Evolutionary conservation across 2,888 invertebrate genomes (phyloP), one percentile per base, ranked within the genome.

Genomic region (Spodoptera exigua): DNA sequence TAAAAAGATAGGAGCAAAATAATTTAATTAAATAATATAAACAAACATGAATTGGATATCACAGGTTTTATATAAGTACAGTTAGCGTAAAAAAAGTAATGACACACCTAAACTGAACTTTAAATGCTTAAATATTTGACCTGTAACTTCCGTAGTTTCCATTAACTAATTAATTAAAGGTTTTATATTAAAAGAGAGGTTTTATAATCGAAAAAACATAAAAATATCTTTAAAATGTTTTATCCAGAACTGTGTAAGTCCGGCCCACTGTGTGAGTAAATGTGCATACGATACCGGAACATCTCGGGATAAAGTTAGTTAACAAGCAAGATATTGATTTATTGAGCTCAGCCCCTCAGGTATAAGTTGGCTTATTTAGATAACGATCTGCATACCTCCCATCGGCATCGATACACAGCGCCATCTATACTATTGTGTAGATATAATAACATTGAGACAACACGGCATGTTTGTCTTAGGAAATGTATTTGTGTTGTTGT

Each of bases 301-400:
- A 85, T 88, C 89, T 89, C 81, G 79, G 87, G 87, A 89, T 91
- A 88, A 91, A 90, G 83, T 91, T 88, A 84, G 84, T 89, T 87
- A 90, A 86, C 87, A 85, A 87, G 87, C 85, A 83, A 84, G 87
- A 89, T 92, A 91, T 92, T 90, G 92, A 90, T 91, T 89, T 87
- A 90, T 88, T 69, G 83, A 71, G 72, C 80, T 82, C 80, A 80
- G 73, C 86, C 84, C 87, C 82, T 70, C 89, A 88, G 90, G 91
- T 90, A 89, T 81, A 75, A 77, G 61, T 78, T 75, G 47, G 66
- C 66, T 70, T 76, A 77, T 70, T 78, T 75, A 77, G 70, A 80
- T 61, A 74, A 59, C 70, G 54, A 52, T 46, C 40, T 55, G 43
- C 54, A 53, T 56, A 43, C 46, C 21, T 46, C 47, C 53, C 32